Evolutionary conservation across 2,797 vertebrate genomes (phyloP), one percentile per base, ranked within the genome.

Genomic region (Notoglanidium macrostoma): DNA sequence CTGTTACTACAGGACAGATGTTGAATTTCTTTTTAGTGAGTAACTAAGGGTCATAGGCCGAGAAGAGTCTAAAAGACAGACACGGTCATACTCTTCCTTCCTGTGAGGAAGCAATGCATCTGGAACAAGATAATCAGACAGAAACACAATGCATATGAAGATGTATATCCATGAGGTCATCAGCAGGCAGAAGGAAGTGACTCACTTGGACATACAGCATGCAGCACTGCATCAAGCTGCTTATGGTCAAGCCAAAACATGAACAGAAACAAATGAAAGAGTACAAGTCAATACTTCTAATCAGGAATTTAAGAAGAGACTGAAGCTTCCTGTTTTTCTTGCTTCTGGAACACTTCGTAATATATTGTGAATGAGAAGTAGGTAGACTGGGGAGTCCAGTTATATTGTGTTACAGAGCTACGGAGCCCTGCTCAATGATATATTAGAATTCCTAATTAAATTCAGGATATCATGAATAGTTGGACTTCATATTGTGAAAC

Each of bases 21-120:
- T 3, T 6, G 14, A 3, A 11, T 67, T 21, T 51, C n/a, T 83
- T 67, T 83, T 83, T 11, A 32, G 19, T 3, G 29, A 32, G 51
- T 87, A 88, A 46, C 49, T 51, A 51, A 89, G 84, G 80, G 83
- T 86, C 86, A 77, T 84, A 84, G 84, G 87, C 86, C 21, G 32
- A 85, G 49, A 21, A 72, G 72, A 67, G 49, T 49, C 35, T 70
- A 83, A 35, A 10, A 76, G 86, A 63, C n/a, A 59, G 57, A 72
- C 23, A 90, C 6, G 12, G 21, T 76, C 81, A 91, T 88, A 81
- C 14, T 2, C 76, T 89, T 91, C 91, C 92, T 92, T 91, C 91
- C 91, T 89, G 63, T 63, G 21, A 65, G 84, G 86, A 83, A 76
- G 51, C 82, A 61, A 9, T 29, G 67, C 35, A 79, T 79, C 82